Conservation (phyloP, 37 sponge, comb jelly and placozoan genomes). For the Haliclona indistincta region DNA sequence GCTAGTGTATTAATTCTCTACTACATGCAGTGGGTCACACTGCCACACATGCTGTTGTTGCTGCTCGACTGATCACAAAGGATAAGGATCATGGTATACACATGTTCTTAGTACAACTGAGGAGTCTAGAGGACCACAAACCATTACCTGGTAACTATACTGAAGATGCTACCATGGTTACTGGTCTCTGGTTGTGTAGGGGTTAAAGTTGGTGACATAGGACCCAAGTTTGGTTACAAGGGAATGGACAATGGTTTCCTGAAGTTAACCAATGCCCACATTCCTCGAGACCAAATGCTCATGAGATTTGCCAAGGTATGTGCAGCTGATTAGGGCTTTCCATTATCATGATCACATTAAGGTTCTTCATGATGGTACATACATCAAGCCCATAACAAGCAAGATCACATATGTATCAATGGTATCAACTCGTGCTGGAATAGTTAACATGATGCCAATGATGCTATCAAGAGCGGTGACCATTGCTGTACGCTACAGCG, state of each 20-base stretch:
- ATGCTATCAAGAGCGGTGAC: conserved; percentile 73
- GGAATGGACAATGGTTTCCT: conserved; percentile 91
- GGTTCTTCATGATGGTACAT: conserved; percentile 85
- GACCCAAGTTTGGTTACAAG: conserved; percentile 87
- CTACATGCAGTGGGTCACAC: conserved; percentile 83
- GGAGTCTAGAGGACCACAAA: conserved; percentile 86
- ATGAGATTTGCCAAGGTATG: conserved; percentile 85
- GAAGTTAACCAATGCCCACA: conserved; percentile 71
- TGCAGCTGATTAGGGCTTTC: too few species aligned
- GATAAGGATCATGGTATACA: conserved; percentile 82
- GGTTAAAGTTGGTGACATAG: conserved; percentile 90
- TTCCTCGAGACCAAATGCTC: conserved; percentile 89
- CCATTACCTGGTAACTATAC: conserved; percentile 94
- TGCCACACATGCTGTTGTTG: conserved; percentile 79
- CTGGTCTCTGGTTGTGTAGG: too few species aligned
- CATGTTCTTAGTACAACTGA: conserved; percentile 81
- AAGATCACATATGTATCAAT: conserved; percentile 90
- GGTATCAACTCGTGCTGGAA: conserved; percentile 65
- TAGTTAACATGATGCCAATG: conserved; percentile 28
- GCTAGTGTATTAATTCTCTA: too few species aligned
- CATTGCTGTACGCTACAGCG: conserved; percentile 90
- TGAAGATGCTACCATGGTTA: too few species aligned
- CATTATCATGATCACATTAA: too few species aligned
- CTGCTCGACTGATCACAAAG: conserved; percentile 76
- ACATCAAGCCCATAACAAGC: conserved; percentile 55